Conservation (phyloP, 2,113 vertebrate genomes). For the Siphamia tubifer region DNA sequence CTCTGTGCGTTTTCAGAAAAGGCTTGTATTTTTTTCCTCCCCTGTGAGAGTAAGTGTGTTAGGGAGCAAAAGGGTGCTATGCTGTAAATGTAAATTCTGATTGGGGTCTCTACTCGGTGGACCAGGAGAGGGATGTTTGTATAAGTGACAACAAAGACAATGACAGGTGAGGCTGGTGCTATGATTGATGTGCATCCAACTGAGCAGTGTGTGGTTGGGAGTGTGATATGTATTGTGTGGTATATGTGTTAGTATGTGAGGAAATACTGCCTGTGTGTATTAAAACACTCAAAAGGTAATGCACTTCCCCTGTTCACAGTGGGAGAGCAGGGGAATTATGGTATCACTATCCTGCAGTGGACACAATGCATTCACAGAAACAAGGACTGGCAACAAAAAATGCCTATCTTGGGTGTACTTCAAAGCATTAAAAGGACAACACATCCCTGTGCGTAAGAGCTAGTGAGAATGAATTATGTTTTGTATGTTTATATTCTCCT, state of each 20-base stretch:
- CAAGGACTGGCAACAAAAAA: not conserved
- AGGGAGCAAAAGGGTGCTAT: constrained; percentile 25
- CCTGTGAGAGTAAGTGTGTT: not conserved
- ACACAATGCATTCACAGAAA: not conserved
- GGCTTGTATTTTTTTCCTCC: not conserved
- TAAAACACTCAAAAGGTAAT: constrained; percentile 23
- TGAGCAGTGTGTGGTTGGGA: not conserved
- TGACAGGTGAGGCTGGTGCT: constrained; percentile 48
- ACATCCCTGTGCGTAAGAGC: constrained; percentile 10
- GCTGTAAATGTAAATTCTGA: constrained; percentile 64
- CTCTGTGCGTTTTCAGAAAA: not conserved
- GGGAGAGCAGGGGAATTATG: constrained; percentile 30
- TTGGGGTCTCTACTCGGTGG: constrained; percentile 58
- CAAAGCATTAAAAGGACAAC: constrained; percentile 42
- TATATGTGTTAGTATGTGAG: not conserved
- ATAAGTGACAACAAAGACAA: constrained; percentile 50
- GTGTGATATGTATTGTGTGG: constrained; percentile 9
- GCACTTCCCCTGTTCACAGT: constrained; percentile 38
- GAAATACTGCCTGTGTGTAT: not conserved
- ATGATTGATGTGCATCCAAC: constrained; percentile 64
- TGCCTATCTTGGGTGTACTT: constrained; percentile 16
- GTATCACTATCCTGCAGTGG: constrained; percentile 34
- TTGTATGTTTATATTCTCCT: not conserved
- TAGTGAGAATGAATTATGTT: constrained; percentile 19
- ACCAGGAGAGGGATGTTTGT: constrained; percentile 33